Percentiles rank a stretch among this genome's conserved stretches.
Conservation (phyloP, 2,888 invertebrate genomes). For the Ommatoiulus sabulosus region DNA sequence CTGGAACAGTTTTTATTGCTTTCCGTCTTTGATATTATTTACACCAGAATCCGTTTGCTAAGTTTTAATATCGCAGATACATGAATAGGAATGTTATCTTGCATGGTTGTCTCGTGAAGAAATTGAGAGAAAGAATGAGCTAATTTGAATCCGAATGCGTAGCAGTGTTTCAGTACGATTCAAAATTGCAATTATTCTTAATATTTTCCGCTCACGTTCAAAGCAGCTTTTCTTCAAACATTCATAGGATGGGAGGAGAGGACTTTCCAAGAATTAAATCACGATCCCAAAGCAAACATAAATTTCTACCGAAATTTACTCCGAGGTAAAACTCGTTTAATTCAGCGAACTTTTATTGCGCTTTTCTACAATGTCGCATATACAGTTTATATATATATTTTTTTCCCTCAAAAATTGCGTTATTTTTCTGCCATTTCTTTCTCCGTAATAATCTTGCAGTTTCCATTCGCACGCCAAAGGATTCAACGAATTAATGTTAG, state of each 20-base stretch:
- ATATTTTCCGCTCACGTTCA: neutral
- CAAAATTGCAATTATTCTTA: neutral
- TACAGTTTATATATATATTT: no score
- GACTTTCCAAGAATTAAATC: constrained; percentile 16
- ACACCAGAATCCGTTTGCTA: no score
- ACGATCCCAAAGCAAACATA: constrained; percentile 25
- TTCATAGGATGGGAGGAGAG: neutral
- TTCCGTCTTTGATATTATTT: no score
- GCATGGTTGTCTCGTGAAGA: no score
- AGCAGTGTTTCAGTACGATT: neutral
- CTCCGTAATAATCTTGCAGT: no score
- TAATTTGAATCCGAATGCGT: no score
- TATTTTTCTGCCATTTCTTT: neutral
- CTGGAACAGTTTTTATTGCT: no score
- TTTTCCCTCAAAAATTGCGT: no score
- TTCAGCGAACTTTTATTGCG: neutral
- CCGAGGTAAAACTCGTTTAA: neutral
- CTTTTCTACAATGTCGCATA: neutral
- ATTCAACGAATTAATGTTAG: neutral
- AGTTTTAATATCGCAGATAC: no score
- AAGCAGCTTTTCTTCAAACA: neutral
- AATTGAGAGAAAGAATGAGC: no score
- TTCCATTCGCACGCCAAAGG: neutral
- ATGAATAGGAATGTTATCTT: no score
- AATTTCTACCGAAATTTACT: neutral